Conservation (phyloP, 2,888 invertebrate species). For the Archaeoteleia sp. region DNA sequence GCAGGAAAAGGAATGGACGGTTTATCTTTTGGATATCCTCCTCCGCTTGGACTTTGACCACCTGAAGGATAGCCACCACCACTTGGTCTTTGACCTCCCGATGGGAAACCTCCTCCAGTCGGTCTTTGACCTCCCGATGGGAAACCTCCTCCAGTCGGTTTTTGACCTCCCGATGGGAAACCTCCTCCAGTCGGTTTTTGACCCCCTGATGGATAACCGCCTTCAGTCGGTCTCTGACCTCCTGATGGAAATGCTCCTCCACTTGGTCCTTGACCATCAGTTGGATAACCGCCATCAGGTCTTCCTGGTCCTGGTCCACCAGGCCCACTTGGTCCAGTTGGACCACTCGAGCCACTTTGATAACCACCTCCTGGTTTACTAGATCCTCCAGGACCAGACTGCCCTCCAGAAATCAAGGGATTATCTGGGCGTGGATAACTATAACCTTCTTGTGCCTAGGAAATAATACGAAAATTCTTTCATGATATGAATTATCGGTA, state of each 20-base stretch:
- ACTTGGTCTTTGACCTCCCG: conserved; percentile 61
- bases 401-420: conserved; percentile 76
- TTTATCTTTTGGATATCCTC: conserved; percentile 54
- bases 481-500: neutral
- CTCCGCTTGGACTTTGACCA: conserved; percentile 53
- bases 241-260: conserved; percentile 55
- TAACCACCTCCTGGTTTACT: conserved; percentile 64
- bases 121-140: conserved; percentile 50
- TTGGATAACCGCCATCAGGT: conserved; percentile 56
- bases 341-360: conserved; percentile 38
- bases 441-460: conserved; percentile 83
- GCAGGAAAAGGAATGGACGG: too few relatives aligned
- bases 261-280: conserved; percentile 44
- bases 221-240: conserved; percentile 42
- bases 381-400: conserved; percentile 59
- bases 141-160: conserved; percentile 47
- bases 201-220: conserved; percentile 63
- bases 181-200: conserved; percentile 58
- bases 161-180: conserved; percentile 53
- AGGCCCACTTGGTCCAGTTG: conserved; percentile 65
- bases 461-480: neutral
- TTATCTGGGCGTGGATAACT: conserved; percentile 83
- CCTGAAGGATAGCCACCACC: conserved; percentile 66
- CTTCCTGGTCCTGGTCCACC: conserved; percentile 53
- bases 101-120: conserved; percentile 34